These are phyloP conservation scores for Microtus pennsylvanicus DNA, from an alignment of 2,113 vertebrate genomes.

Conservation along the genomic window DNA sequence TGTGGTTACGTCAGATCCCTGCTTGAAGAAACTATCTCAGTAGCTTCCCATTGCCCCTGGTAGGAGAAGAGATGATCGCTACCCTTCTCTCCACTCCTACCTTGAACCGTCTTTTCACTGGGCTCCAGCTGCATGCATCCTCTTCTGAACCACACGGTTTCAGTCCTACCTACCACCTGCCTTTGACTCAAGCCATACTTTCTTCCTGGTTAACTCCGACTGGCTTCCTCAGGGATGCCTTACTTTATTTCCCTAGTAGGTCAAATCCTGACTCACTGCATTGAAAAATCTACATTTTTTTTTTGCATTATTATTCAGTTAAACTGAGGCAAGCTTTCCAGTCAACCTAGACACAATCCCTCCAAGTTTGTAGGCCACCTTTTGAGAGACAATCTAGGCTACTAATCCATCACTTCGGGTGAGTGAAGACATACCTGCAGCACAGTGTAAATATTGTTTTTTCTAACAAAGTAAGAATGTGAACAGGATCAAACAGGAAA, in stretches of 20 bases:
- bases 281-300: not conserved
- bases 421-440: not conserved
- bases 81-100: not conserved
- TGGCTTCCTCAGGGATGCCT: not conserved
- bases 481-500: not conserved
- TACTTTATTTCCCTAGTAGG: not conserved
- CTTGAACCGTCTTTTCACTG: not conserved
- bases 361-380: not conserved
- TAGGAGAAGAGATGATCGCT: not conserved
- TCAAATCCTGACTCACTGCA: not conserved
- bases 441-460: conserved; percentile 3
- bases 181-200: not conserved
- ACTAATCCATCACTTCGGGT: not conserved
- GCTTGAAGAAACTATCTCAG: not conserved
- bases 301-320: not conserved
- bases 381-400: not conserved
- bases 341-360: not conserved
- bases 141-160: not conserved
- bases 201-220: not conserved
- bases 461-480: not conserved
- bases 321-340: not conserved
- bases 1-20: not conserved
- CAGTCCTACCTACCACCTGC: not conserved
- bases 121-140: not conserved
- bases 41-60: not conserved